phyloP scores from a whole-genome alignment of 2,797 vertebrate genomes.

The Serranus cabrilla region DNA sequence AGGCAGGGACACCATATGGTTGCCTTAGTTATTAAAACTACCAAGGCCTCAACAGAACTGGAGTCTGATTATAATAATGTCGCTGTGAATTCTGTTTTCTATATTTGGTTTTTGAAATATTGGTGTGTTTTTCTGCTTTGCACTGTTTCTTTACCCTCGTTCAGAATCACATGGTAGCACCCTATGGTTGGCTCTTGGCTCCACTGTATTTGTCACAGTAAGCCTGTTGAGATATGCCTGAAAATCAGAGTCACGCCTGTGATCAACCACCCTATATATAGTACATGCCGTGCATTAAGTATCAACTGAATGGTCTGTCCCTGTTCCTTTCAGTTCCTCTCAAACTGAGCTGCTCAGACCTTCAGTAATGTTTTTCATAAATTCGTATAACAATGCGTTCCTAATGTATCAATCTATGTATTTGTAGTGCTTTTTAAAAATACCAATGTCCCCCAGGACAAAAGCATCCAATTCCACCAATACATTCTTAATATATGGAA shows the following conservation, averaged over 20 bases:
- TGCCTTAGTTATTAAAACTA: no score
- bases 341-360: background rate
- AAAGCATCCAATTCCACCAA: no score
- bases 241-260: constrained; percentile 8
- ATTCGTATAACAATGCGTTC: no score
- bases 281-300: constrained; percentile 4
- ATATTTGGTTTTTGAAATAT: background rate
- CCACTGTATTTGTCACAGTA: constrained; percentile 69
- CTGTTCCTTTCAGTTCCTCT: background rate
- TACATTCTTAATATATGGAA: no score
- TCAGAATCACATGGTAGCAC: background rate
- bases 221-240: background rate
- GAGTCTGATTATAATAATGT: no score
- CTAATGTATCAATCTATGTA: no score
- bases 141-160: background rate
- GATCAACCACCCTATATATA: background rate
- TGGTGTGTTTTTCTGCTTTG: background rate
- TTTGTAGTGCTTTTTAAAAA: no score
- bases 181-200: background rate
- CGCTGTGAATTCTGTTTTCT: background rate
- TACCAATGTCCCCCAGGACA: no score
- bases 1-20: no score
- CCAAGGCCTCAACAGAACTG: no score
- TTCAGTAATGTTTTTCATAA: no score
- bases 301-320: background rate